Evolutionary conservation across 64 coral and sea anemone species (phyloP).

Genomic region (Astreopora myriophthalma): DNA sequence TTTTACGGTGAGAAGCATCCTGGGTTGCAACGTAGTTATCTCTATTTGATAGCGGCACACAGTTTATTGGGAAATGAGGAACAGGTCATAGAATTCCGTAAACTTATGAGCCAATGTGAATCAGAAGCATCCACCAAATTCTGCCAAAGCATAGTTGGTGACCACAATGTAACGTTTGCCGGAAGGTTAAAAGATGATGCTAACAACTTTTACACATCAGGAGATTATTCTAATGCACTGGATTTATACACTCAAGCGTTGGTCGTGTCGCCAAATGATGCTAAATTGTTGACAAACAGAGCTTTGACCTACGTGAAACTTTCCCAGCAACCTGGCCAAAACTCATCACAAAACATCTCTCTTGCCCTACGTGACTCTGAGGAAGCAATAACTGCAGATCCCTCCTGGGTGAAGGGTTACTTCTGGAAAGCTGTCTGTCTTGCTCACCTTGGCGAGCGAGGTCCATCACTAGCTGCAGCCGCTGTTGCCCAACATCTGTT

Average conservation of each 20-base stretch:
- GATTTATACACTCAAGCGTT: not conserved
- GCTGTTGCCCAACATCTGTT: not conserved
- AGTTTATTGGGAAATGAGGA: not conserved
- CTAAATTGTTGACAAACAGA: not conserved
- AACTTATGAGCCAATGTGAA: not conserved
- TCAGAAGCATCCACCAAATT: not conserved
- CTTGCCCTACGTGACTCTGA: not conserved
- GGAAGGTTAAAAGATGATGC: not conserved
- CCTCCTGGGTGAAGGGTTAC: not conserved
- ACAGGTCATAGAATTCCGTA: not conserved
- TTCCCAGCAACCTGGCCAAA: not conserved
- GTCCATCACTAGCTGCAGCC: not conserved
- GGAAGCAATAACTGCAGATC: not conserved
- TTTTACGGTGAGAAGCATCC: not conserved
- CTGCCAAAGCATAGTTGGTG: fast-evolving
- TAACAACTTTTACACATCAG: too few species aligned
- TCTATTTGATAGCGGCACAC: not conserved
- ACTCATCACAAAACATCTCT: not conserved
- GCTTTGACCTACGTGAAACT: not conserved
- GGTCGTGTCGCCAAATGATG: not conserved
- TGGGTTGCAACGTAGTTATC: too few species aligned
- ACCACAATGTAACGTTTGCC: not conserved
- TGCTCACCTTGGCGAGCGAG: not conserved
- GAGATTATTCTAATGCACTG: not conserved
- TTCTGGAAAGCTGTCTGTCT: slow-evolving; percentile 5